These are phyloP conservation scores for Mylabris sibirica DNA, from an alignment of 2,888 invertebrate species.

Conservation along the genomic window DNA sequence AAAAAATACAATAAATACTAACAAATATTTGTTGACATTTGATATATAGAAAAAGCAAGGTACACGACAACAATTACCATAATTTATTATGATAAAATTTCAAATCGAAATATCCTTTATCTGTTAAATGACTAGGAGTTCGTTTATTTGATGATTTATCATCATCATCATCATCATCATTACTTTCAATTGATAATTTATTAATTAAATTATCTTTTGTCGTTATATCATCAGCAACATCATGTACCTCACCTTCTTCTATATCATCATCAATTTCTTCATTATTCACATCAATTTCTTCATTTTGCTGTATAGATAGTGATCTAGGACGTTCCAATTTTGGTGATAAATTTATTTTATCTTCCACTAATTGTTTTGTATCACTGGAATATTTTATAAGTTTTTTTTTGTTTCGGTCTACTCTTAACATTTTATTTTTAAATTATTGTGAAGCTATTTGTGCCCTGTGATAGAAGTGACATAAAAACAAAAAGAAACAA, in stretches of 20 bases:
- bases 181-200: slow-evolving; percentile 26
- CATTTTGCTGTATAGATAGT: slow-evolving; percentile 64
- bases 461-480: slow-evolving; percentile 48
- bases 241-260: slow-evolving; percentile 40
- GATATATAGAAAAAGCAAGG: slow-evolving; percentile 31
- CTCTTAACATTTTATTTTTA: slow-evolving; percentile 19
- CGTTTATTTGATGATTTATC: slow-evolving; percentile 54
- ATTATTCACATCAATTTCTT: slow-evolving; percentile 52
- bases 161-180: slow-evolving; percentile 29
- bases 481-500: slow-evolving; percentile 39
- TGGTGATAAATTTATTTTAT: slow-evolving; percentile 40
- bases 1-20: slow-evolving; percentile 27
- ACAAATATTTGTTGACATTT: slow-evolving; percentile 24
- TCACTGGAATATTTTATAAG: slow-evolving; percentile 55
- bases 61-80: slow-evolving; percentile 65
- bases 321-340: slow-evolving; percentile 63
- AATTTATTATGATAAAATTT: slow-evolving; percentile 81
- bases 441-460: slow-evolving; percentile 57
- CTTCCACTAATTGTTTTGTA: slow-evolving; percentile 37
- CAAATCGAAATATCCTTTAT: slow-evolving; percentile 75
- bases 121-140: slow-evolving; percentile 63
- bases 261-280: slow-evolving; percentile 36
- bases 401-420: slow-evolving; percentile 29
- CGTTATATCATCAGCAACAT: slow-evolving; percentile 31
- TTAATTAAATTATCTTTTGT: slow-evolving; percentile 35